Evolutionary conservation across 2,113 vertebrate genomes (phyloP), one percentile per base, ranked within the genome.

Genomic region (Tenebrosternarchus preto): DNA sequence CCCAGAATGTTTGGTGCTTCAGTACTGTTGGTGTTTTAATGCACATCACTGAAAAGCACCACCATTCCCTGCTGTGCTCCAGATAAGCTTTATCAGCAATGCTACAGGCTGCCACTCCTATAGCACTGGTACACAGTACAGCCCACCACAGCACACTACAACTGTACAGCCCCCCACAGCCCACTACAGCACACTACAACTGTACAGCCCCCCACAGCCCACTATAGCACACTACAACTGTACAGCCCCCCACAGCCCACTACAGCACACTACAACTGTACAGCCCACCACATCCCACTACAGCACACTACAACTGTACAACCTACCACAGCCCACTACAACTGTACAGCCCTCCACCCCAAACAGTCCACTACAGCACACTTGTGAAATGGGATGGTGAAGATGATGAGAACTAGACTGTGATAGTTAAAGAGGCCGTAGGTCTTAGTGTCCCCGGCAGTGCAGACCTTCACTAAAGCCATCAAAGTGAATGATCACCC

Each of bases 21-120:
- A 60, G 53, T 11, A 19, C 22, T 63, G 36, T 25, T 33, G 6
- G 6, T 55, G 53, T 57, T n/a, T 43, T 64, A 71, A 20, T 39
- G 71, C 31, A 63, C 57, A 80, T 29, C 80, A 5, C 81, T 84
- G 0, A 77, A 85, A 73, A 78, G n/a, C 6, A 46, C 16, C 73
- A 19, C 24, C 33, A 19, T 31, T 33, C 46, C 69, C 33, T 61
- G 69, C 64, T 83, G 68, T 77, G 60, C 16, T 22, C 31, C 55
- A 88, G 85, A 90, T 90, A 88, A 90, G 85, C 85, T 80, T 86
- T 88, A 90, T 90, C 87, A 90, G 84, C 36, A 77, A 29, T 24
- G 77, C 76, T 31, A 53, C 70, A 82, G 85, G 82, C 85, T 22
- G 82, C 82, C 87, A 88, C 84, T 70, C 88, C 88, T 89, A 81